phyloP scores from a whole-genome alignment of 2,113 vertebrate species.

The Lophura nycthemera region DNA sequence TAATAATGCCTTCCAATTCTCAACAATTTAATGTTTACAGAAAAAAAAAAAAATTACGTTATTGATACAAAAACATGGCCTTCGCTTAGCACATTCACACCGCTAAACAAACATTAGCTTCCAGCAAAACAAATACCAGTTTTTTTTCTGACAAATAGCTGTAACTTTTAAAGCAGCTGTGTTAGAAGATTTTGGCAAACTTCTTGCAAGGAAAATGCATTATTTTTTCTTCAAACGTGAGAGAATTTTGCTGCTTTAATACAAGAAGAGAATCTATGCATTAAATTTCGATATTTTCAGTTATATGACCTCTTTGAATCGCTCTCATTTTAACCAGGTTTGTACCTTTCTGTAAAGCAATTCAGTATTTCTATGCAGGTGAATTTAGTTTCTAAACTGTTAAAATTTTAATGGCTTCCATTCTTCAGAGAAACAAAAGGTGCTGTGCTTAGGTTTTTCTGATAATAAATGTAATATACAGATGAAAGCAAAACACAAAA shows the following conservation, averaged over 20 bases:
- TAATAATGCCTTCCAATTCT: background rate
- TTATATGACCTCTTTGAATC: constrained; percentile 42
- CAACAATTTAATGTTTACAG: background rate
- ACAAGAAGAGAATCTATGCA: constrained; percentile 53
- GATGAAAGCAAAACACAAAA: constrained; percentile 60
- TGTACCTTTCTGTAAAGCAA: constrained; percentile 61
- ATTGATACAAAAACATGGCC: background rate
- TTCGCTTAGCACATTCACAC: background rate
- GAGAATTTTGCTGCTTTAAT: constrained; percentile 41
- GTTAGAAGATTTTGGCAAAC: background rate
- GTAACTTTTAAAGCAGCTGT: background rate
- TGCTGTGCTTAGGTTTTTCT: constrained; percentile 63
- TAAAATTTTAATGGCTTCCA: constrained; percentile 77
- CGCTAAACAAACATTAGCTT: background rate
- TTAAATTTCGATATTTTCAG: constrained; percentile 70
- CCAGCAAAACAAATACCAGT: background rate
- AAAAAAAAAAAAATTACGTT: background rate
- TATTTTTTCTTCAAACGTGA: background rate
- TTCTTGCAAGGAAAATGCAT: background rate
- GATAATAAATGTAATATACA: constrained; percentile 57
- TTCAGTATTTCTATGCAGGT: constrained; percentile 58
- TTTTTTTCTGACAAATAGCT: background rate
- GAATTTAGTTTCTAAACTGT: constrained; percentile 71
- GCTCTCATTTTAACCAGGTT: constrained; percentile 55
- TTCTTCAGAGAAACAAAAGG: constrained; percentile 71